phyloP scores from a whole-genome alignment of 2,888 invertebrate genomes.

The Leptura quadrifasciata region DNA sequence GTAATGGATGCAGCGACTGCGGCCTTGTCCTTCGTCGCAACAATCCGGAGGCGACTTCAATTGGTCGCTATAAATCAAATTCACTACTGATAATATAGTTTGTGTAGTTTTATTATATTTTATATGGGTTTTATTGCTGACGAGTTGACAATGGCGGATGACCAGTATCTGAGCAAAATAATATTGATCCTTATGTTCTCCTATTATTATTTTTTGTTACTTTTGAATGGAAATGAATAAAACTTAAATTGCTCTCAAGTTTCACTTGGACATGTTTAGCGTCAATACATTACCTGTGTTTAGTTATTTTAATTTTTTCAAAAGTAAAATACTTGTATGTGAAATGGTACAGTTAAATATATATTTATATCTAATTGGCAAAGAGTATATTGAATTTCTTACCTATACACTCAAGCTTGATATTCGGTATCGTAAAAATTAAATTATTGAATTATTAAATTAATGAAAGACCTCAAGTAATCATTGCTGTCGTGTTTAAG shows the following conservation, averaged over 20 bases:
- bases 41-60: background rate
- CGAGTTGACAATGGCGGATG: background rate
- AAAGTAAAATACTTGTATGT: too few relatives aligned
- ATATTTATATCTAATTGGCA: too few relatives aligned
- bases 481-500: too few relatives aligned
- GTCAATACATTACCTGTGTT: too few relatives aligned
- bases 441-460: too few relatives aligned
- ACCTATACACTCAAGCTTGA: too few relatives aligned
- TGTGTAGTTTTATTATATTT: background rate
- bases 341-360: too few relatives aligned
- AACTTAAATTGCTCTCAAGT: background rate
- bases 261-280: background rate
- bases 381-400: too few relatives aligned
- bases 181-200: background rate
- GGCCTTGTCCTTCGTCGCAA: slow-evolving; percentile 50
- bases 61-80: background rate
- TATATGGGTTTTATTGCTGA: background rate
- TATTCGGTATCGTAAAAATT: too few relatives aligned
- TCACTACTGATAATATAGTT: background rate
- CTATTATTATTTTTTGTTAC: background rate
- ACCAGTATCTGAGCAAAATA: background rate
- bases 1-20: slow-evolving; percentile 50
- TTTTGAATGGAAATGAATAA: background rate
- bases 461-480: too few relatives aligned
- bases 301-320: too few relatives aligned